Base-by-base conservation (phyloP, 2,797 vertebrate species). In the Chanos chanos region DNA sequence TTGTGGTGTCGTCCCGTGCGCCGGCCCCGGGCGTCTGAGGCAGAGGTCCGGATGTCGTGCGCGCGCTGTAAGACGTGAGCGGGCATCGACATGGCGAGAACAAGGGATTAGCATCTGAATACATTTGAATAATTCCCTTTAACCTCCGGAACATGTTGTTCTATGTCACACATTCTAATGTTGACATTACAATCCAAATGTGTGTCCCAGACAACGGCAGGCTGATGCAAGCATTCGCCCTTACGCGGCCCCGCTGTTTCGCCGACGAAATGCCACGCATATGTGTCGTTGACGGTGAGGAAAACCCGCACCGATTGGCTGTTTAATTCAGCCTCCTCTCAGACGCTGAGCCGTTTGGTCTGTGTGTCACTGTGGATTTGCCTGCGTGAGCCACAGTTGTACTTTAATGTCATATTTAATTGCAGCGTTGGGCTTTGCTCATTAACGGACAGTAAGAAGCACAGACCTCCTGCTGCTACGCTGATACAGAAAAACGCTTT, bases 41-140 rank as follows among this genome's bases (percentile, higher is more conserved):
- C 45, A 24, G 44, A 34, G 30, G 59, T 51, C 25, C 22, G 8
- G 49, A 39, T 48, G 44, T 74, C 71, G 61, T 61, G 60, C 71
- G 52, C 47, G 63, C 45, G 39, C 59, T 28, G 44, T 61, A 18
- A 18, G 40, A 52, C 34, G 45, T 8, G 25, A 15, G 58, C 73
- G 79, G 74, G 61, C 43, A 47, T 71, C 40, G 44, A 48, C 51
- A 65, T 72, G 60, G 70, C 72, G 72, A 70, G 75, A 78, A 79
- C 71, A 64, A 75, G 54, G 78, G 79, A 85, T 86, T 87, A 84
- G 66, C 66, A 68, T 64, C 68, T 61, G 81, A 87, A 89, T 85
- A 82, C 66, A 81, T 88, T 83, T 75, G 75, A 89, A 88, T 86
- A 86, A 80, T 85, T 87, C 76, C 62, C 74, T 77, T 82, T 82